Conservation (phyloP, 2,888 invertebrate genomes). For the Eupithecia vulgata region DNA sequence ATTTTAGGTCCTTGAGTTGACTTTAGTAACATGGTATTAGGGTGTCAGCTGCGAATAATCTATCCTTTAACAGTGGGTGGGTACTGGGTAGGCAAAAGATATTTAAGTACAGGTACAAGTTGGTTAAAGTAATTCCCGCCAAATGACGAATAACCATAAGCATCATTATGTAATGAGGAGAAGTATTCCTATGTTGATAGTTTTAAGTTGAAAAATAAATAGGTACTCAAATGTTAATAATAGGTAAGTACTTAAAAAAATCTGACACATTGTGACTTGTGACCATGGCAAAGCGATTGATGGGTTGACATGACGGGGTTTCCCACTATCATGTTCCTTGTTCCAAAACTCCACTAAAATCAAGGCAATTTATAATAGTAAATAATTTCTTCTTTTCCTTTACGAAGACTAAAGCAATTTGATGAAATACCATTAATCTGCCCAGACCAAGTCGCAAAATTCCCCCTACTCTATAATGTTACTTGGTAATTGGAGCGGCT, state of each 20-base stretch:
- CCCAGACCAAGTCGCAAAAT: not conserved
- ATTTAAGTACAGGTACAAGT: not conserved
- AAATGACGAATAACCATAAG: not conserved
- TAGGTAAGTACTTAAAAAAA: not conserved
- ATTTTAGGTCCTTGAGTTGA: not conserved
- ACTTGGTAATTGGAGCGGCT: slow-evolving; percentile 39
- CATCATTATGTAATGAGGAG: not conserved
- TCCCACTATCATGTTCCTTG: not conserved
- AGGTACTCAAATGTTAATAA: too few relatives aligned
- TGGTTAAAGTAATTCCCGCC: not conserved
- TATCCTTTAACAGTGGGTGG: not conserved
- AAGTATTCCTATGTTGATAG: too few relatives aligned
- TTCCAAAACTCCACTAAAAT: not conserved
- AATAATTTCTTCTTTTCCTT: not conserved
- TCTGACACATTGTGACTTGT: not conserved
- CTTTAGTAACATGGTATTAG: not conserved
- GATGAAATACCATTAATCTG: not conserved
- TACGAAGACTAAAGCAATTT: not conserved
- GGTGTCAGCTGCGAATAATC: not conserved
- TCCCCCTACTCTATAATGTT: not conserved
- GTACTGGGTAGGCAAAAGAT: too few relatives aligned
- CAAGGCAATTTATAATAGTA: not conserved
- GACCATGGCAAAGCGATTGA: not conserved
- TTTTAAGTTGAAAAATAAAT: too few relatives aligned
- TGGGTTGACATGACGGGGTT: not conserved